Conservation (phyloP, 2,888 invertebrate genomes). For the Orchestes rusci region DNA sequence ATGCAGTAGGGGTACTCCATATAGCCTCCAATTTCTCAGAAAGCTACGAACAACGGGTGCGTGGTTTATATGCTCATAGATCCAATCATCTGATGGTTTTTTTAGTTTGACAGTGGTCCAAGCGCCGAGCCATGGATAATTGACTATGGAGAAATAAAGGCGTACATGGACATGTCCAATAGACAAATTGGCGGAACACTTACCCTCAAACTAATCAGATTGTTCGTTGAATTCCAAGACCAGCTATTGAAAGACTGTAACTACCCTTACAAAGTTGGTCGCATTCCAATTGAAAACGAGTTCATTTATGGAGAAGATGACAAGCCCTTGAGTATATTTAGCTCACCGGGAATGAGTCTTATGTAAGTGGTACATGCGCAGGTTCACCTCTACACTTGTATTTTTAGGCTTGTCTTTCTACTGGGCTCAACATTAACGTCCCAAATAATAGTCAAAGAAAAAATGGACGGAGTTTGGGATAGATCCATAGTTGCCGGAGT, state of each 20-base stretch:
- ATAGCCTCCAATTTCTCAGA: slow-evolving; percentile 69
- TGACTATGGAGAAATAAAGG: slow-evolving; percentile 56
- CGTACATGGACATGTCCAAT: slow-evolving; percentile 48
- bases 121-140: no score
- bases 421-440: slow-evolving; percentile 78
- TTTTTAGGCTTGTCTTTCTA: slow-evolving; percentile 70
- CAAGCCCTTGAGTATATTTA: slow-evolving; percentile 68
- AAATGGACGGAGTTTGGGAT: slow-evolving; percentile 78
- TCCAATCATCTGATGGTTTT: no score
- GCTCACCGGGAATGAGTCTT: slow-evolving; percentile 77
- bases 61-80: no score
- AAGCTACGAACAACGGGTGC: slow-evolving; percentile 50
- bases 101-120: no score
- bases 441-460: slow-evolving; percentile 69
- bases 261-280: slow-evolving; percentile 49
- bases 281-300: slow-evolving; percentile 56
- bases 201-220: slow-evolving; percentile 58
- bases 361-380: slow-evolving; percentile 52
- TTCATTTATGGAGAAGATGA: slow-evolving; percentile 62
- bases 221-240: slow-evolving; percentile 57
- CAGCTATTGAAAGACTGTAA: slow-evolving; percentile 59
- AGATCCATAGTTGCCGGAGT: slow-evolving; percentile 82
- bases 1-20: slow-evolving; percentile 57
- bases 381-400: background rate
- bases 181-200: slow-evolving; percentile 67